These are phyloP conservation scores for Pedionomus torquatus DNA, from an alignment of 2,113 vertebrate genomes.

Conservation along the genomic window DNA sequence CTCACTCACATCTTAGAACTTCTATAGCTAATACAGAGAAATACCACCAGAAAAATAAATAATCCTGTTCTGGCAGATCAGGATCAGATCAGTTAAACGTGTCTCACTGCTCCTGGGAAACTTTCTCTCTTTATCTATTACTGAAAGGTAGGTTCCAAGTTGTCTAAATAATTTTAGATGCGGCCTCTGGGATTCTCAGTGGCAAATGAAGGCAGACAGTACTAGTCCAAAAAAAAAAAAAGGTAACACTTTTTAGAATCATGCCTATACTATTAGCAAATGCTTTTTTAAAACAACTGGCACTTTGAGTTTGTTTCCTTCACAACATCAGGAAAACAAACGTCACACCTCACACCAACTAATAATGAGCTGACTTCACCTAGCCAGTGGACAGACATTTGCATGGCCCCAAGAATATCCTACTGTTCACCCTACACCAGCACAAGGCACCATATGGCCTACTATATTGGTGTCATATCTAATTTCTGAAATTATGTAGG, in stretches of 20 bases:
- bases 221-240: background rate
- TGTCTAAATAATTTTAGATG: background rate
- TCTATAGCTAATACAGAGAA: background rate
- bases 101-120: background rate
- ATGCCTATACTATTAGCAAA: constrained; percentile 17
- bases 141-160: background rate
- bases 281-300: constrained; percentile 23
- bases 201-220: background rate
- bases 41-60: background rate
- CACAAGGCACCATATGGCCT: constrained; percentile 60
- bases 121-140: background rate
- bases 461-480: constrained; percentile 65
- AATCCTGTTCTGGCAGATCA: background rate
- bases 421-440: constrained; percentile 55
- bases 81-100: background rate
- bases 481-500: constrained; percentile 69
- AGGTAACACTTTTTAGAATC: background rate
- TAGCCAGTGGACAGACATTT: constrained; percentile 52
- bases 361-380: constrained; percentile 58
- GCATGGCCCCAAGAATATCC: constrained; percentile 49
- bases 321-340: constrained; percentile 50
- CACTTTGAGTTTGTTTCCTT: constrained; percentile 32
- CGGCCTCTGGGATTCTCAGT: background rate
- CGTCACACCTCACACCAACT: constrained; percentile 20
- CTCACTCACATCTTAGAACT: background rate